Conservation (phyloP, 2,113 vertebrate species). For the Cyanoderma ruficeps region DNA sequence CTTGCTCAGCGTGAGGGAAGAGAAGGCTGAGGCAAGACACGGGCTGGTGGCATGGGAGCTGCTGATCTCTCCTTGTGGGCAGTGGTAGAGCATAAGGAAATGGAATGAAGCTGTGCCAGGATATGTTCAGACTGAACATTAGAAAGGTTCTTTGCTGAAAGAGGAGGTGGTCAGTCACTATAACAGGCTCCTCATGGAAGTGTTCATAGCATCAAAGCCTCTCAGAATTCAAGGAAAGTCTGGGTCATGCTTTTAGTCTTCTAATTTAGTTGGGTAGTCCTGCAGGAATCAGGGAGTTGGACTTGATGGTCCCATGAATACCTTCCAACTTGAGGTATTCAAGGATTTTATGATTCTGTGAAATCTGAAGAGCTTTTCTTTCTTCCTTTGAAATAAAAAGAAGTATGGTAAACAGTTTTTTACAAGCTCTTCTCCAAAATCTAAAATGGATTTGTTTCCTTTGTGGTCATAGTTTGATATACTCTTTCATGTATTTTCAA, state of each 20-base stretch:
- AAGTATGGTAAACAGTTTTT: background rate
- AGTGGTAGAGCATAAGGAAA: fast-evolving
- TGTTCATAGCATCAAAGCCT: too few species aligned
- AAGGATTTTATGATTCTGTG: background rate
- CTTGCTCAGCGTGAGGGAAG: background rate
- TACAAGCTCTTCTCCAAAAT: background rate
- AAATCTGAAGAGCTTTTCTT: background rate
- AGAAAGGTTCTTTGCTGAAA: background rate
- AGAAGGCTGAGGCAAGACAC: background rate
- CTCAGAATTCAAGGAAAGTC: background rate
- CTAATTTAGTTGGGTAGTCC: background rate
- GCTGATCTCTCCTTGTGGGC: background rate
- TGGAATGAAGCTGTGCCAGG: background rate
- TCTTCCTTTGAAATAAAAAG: background rate
- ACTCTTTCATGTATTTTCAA: background rate
- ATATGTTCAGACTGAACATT: background rate
- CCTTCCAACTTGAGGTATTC: background rate
- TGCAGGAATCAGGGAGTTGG: background rate
- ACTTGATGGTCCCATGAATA: background rate
- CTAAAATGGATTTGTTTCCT: background rate
- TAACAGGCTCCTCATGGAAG: background rate
- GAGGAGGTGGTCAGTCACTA: fast-evolving
- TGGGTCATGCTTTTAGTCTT: background rate
- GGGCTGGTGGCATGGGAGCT: fast-evolving
- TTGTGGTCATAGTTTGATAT: background rate